Base-by-base conservation (phyloP, 2,113 vertebrate genomes). In the Cynoglossus semilaevis region DNA sequence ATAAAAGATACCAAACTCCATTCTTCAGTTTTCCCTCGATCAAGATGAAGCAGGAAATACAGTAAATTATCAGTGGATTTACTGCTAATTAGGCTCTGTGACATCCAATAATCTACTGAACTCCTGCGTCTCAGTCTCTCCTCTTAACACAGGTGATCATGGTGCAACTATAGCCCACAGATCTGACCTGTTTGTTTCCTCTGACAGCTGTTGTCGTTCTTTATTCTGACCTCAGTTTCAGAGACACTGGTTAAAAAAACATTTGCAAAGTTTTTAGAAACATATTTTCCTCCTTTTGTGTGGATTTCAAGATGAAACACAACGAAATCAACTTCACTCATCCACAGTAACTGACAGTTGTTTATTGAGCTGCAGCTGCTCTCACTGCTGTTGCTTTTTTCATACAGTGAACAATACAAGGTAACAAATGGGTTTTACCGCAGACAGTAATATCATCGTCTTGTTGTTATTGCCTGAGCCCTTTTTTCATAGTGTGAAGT, bases 381-480 rank as follows among this genome's bases (percentile, higher is more conserved):
- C 59, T 48, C 17, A 52, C 64, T 56, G 34, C 42, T 18, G 12
- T 22, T 29, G 18, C 62, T 37, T 63, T 62, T 65, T 48, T 72
- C 47, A 45, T 61, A 37, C 47, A 45, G 53, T 42, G 18, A 45
- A 42, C 63, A 35, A 49, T 19, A 43, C 9, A 64, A 56, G 22
- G 7, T 22, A 15, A 29, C 45, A 40, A 76, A 70, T 47, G 40
- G 50, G 68, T 58, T 55, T 2, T 72, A 15, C 50, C 57, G 48
- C 58, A 19, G 67, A 69, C 42, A 56, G 14, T 29, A 70, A 51
- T 56, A 60, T 34, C 51, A 71, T 42, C 46, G 3, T 58, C 51
- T 14, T 53, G n/a, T 51, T 54, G 57, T 74, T 55, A 42, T 48
- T 42, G 41, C 58, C 72, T 72, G 57, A 44, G 54, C 15, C 15